Base-by-base conservation (phyloP, 1,140 invertebrate species). In the Ostrea denselamellosa region DNA sequence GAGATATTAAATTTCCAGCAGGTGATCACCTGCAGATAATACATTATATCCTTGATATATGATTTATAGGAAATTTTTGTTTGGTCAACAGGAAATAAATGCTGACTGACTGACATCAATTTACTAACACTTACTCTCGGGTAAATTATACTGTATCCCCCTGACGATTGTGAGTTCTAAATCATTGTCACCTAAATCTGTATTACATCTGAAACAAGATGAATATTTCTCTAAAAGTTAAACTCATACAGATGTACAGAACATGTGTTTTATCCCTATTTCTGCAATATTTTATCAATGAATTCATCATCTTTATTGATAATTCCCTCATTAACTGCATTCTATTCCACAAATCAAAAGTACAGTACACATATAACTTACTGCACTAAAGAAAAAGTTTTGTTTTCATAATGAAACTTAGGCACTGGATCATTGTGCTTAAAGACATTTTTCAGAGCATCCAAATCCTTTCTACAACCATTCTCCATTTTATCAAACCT, bases 321-420 rank as follows among this genome's bases (percentile, higher is more conserved):
- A 34, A 34, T 10, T 71, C n/a, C 9, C n/a, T 71, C n/a, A n/a
- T 25, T n/a, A 22, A n/a, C 9, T 71, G 17, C 1, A 71, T 19
- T 19, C 17, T 71, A 0, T 71, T 14, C 68, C 19, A 14, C 68
- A 44, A 44, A 25, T 28, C 28, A 34, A 34, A 51, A 10, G 22
- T 14, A 81, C 28, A 44, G 8, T n/a, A 4, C 19, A 53, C 17
- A 7, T 34, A 17, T 81, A 77, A 93, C 96, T 96, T 94, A 98
- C 96, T 98, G 97, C 22, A 99, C 97, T 91, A 99, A 97, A 0
- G 98, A 96, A 94, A 99, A 98, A 88, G 97, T 97, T 87, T 97
- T 97, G 12, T 96, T 97, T 95, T 99, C 98, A 93, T 99, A 99
- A 94, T 99, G 98, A 95, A 98, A 99, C 92, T 97, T 97, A 0